Conservation (phyloP, 2,113 vertebrate species). For the Ancistrus triradiatus region DNA sequence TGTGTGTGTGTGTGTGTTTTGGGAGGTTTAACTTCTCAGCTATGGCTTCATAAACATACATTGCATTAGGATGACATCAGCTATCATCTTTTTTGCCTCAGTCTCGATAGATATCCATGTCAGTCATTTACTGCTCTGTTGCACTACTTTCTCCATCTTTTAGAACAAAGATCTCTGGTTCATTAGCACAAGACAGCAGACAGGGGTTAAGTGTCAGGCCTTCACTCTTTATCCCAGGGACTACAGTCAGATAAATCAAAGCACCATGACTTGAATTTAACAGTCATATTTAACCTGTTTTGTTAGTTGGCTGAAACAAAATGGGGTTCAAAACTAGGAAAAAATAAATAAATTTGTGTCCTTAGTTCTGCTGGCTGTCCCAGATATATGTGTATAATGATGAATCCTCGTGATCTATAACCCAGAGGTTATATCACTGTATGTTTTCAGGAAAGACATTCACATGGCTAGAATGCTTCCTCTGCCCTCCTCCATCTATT, state of each 20-base stretch:
- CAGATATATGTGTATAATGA: no score
- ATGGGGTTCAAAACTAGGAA: slow-evolving; percentile 9
- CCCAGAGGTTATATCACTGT: no score
- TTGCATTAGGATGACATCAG: slow-evolving; percentile 46
- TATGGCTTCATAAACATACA: slow-evolving; percentile 27
- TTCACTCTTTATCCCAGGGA: slow-evolving; percentile 40
- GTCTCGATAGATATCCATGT: slow-evolving; percentile 11
- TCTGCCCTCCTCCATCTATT: no score
- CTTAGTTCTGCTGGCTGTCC: no score
- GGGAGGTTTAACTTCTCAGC: slow-evolving; percentile 33
- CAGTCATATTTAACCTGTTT: slow-evolving; percentile 37
- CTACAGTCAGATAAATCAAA: slow-evolving; percentile 40
- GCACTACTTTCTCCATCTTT: slow-evolving; percentile 16
- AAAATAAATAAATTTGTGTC: no score
- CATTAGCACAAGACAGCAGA: slow-evolving; percentile 40
- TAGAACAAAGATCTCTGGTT: slow-evolving; percentile 42
- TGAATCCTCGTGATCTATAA: no score
- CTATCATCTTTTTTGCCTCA: slow-evolving; percentile 10
- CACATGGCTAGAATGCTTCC: no score
- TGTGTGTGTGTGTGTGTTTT: background rate
- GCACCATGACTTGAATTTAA: slow-evolving; percentile 23
- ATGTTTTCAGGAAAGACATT: no score
- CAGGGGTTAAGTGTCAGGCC: slow-evolving; percentile 35
- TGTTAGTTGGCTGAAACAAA: slow-evolving; percentile 17
- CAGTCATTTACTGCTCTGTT: slow-evolving; percentile 33